Conservation (phyloP, 2,113 vertebrate genomes). For the Aix galericulata region DNA sequence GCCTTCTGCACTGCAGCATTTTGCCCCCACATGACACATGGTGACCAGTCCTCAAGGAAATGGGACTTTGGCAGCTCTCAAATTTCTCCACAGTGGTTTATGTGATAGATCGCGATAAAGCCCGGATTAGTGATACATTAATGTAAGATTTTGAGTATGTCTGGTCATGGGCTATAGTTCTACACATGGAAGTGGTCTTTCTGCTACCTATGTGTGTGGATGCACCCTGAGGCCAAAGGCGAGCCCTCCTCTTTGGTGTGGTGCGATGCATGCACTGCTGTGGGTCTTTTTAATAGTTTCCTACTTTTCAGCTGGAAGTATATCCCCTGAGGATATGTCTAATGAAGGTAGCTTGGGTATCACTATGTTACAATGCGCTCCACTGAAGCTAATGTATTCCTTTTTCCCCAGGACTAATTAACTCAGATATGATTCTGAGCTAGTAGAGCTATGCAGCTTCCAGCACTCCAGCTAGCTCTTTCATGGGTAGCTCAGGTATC, state of each 20-base stretch:
- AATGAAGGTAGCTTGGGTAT: not conserved
- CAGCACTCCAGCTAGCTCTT: not conserved
- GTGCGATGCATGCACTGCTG: not conserved
- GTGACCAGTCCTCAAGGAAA: not conserved
- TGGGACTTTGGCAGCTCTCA: not conserved
- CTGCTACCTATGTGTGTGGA: not conserved
- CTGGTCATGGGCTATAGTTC: not conserved
- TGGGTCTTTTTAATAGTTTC: not conserved
- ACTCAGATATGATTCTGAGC: not conserved
- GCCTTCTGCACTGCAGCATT: not conserved
- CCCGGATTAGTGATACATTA: not conserved
- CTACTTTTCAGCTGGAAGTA: not conserved
- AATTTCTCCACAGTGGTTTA: not conserved
- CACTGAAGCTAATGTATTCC: not conserved
- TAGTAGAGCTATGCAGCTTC: not conserved
- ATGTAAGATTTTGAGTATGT: not conserved
- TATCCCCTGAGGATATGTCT: not conserved
- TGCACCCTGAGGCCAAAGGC: not conserved
- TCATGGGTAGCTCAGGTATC: not conserved
- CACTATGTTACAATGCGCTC: not conserved
- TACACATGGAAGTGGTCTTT: not conserved
- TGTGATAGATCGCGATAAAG: not conserved
- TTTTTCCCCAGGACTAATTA: conserved; percentile 15
- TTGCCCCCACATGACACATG: accelerated
- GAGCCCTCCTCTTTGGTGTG: not conserved